phyloP scores from a whole-genome alignment of 2,797 vertebrate genomes.

The Silurus lanzhouensis region DNA sequence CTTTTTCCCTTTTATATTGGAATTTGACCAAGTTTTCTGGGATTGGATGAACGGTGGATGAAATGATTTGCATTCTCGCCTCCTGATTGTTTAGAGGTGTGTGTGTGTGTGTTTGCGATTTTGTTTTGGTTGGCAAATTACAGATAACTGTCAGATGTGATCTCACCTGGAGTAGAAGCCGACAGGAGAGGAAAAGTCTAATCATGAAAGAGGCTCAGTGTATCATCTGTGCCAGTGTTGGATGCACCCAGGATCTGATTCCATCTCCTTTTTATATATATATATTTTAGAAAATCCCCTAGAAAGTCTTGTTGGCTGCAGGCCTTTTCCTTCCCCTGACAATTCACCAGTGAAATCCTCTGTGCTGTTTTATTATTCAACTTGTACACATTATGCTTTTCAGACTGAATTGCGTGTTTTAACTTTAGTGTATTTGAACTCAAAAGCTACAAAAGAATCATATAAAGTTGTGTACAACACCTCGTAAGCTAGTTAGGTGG shows the following conservation, averaged over 20 bases:
- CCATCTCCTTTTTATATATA: slow-evolving; percentile 67
- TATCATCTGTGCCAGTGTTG: slow-evolving; percentile 67
- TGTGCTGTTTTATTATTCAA: neutral
- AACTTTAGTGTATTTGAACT: too few relatives aligned
- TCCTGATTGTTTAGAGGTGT: neutral
- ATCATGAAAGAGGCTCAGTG: slow-evolving; percentile 54
- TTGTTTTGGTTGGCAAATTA: neutral
- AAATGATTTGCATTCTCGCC: neutral
- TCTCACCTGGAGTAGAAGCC: slow-evolving; percentile 22
- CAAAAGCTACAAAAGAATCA: neutral
- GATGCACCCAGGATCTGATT: slow-evolving; percentile 74
- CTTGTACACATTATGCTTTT: neutral
- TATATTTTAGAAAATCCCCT: slow-evolving; percentile 54
- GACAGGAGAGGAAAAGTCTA: slow-evolving; percentile 48
- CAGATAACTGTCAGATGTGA: neutral
- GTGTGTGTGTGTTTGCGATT: neutral
- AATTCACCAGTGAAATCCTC: neutral
- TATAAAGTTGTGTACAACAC: neutral
- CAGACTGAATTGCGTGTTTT: neutral
- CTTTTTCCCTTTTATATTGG: neutral
- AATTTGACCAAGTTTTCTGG: neutral
- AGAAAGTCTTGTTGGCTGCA: slow-evolving; percentile 66
- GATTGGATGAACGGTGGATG: neutral
- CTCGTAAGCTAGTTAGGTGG: too few relatives aligned
- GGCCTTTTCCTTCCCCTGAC: slow-evolving; percentile 6